Base-by-base conservation (phyloP, 2,113 vertebrate genomes). In the Oreochromis niloticus region DNA sequence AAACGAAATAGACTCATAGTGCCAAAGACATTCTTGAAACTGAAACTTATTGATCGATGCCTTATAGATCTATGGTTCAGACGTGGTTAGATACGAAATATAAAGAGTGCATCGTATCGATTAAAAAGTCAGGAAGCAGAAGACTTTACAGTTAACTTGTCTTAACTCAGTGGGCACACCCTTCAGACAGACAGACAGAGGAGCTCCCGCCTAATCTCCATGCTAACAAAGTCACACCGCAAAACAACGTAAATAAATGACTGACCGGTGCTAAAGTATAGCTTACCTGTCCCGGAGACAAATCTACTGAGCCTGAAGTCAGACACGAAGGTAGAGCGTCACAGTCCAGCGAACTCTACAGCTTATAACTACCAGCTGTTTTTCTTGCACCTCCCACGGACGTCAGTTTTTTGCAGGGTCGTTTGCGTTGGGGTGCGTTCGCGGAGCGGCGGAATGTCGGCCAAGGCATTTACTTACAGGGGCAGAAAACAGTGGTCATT, bases 141-240 rank as follows among this genome's bases (percentile, higher is more conserved):
- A 24, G 11, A 10, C 16, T 6, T 39, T 19, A 75, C 54, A 57
- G 24, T 19, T 43, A 22, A 87, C 19, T 80, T 83, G 66, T 71
- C 24, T 3, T 61, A 61, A 79, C 75, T 85, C 17, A 4, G 30
- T 1, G 75, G 93, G 19, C 93, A 92, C 94, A 91, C 94, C 94
- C 93, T 89, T 46, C 73, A 48, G 10, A 75, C 55, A 39, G n/a
- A 24, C 43, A 63, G 19, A 80, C 39, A 52, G 19, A n/a, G 14
- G 12, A 19, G 19, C 52, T 3, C 6, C 46, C 13, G 73, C 57
- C 19, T 52, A 46, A 55, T 8, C 75, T 22, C 43, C 1, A 5
- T 36, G 43, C 22, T 32, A 10, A 13, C 50, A 17, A 11, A 12
- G 27, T 3, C 2, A 43, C 1, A 6, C 19, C 7, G 2, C 2